Base-by-base conservation (phyloP, 2,797 vertebrate genomes). In the Parauchenoglanis punctatus region DNA sequence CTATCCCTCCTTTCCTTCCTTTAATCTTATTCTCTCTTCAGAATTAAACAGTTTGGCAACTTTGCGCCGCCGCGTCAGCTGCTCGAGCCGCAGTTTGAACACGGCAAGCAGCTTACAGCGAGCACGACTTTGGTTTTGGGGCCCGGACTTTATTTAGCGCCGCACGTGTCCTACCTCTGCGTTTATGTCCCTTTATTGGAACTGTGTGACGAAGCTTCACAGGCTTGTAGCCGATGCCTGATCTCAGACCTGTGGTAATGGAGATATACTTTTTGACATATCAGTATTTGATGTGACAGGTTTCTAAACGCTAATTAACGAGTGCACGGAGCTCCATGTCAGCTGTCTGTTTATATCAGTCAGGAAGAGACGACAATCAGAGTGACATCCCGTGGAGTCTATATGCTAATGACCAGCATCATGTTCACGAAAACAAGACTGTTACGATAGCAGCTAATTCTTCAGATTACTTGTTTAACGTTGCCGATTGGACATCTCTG, bases 281-380 rank as follows among this genome's bases (percentile, higher is more conserved):
- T 90, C 93, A 90, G 88, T 87, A 89, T 93, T 87, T 77, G 15
- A 85, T 85, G 89, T 92, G 91, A 88, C 91, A 89, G 81, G 87
- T 94, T 95, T 93, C 89, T 92, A 93, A 94, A 94, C 94, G 93
- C 92, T 96, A 94, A 96, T 96, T 94, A 95, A 94, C 94, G 94
- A 93, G 88, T 91, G 92, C 88, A 90, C 93, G 91, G 92, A 92
- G 92, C 91, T 91, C 93, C 93, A 93, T 93, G 94, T 92, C 93
- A 93, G 89, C 91, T 94, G 94, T 92, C 93, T 94, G 93, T 91
- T 93, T 95, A 91, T 91, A 93, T 96, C 95, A 94, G 94, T 95
- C 94, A 94, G 92, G 93, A 93, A 94, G 49, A 73, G 56, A 63
- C 28, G 58, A 61, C 44, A 72, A 89, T 84, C 86, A 75, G 23